Evolutionary conservation across 2,888 invertebrate species (phyloP).

Genomic region (Graphium colonna): DNA sequence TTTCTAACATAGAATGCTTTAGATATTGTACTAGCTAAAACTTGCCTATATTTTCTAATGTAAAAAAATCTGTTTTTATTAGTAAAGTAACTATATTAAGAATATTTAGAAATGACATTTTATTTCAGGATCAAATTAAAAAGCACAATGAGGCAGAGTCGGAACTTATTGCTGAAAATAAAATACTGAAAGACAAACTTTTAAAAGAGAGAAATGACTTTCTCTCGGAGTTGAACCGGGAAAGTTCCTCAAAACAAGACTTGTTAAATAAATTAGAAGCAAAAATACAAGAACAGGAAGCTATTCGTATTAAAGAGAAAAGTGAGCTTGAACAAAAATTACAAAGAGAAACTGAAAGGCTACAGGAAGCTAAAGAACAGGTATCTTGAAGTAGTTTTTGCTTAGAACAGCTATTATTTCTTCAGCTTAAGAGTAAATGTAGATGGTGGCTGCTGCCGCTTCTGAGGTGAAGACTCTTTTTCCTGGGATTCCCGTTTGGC

Average conservation of each 20-base stretch:
- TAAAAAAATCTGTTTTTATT: no score
- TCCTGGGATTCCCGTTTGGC: no score
- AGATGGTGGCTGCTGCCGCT: no score
- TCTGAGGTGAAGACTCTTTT: no score
- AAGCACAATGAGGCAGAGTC: constrained; percentile 62
- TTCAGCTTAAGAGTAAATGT: no score
- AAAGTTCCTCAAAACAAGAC: constrained; percentile 75
- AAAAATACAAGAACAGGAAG: constrained; percentile 70
- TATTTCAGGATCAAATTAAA: constrained; percentile 58
- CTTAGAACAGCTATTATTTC: no score
- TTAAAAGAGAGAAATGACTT: constrained; percentile 74
- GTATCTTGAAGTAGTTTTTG: no score
- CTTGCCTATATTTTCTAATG: neutral
- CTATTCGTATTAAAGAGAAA: constrained; percentile 63
- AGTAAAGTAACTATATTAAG: no score
- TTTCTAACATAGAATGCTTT: no score
- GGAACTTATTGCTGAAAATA: constrained; percentile 68
- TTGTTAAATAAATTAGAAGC: constrained; percentile 69
- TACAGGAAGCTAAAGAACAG: constrained; percentile 66
- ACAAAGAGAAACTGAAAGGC: constrained; percentile 58
- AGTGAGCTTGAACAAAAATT: constrained; percentile 57
- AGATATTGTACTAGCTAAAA: no score
- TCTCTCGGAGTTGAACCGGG: constrained; percentile 64
- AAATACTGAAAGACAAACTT: constrained; percentile 64
- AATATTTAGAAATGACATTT: neutral